A percentile compares a stretch with the other conserved stretches of the same genome.
Evolutionary conservation across 2,797 vertebrate species (phyloP).

Genomic region (Acrossocheilus wenchowensis): DNA sequence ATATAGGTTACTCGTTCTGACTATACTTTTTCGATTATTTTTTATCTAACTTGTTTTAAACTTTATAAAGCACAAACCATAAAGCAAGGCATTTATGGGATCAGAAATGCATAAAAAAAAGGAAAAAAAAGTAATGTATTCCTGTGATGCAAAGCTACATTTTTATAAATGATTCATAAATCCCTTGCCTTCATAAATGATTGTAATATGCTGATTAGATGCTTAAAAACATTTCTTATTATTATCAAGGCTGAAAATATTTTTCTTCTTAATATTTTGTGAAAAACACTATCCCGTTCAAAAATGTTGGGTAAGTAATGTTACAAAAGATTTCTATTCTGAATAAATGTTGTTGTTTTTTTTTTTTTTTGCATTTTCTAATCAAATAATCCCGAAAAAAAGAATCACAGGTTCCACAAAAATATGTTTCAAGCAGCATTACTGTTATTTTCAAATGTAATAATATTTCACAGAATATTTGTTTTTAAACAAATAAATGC

Average conservation of each 20-base stretch:
- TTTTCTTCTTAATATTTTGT: neutral
- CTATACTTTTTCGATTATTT: too few species aligned
- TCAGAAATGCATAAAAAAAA: neutral
- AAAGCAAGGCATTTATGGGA: neutral
- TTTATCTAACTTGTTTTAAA: too few species aligned
- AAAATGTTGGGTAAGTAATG: too few species aligned
- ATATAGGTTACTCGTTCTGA: too few species aligned
- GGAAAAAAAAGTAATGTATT: neutral
- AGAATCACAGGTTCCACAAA: neutral
- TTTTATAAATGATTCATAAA: neutral
- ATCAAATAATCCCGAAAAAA: neutral
- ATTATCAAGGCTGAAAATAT: neutral
- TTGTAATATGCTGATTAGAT: neutral
- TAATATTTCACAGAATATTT: neutral
- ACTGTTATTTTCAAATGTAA: neutral
- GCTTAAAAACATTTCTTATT: neutral
- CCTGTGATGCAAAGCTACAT: neutral
- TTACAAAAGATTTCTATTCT: too few species aligned
- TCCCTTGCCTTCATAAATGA: neutral
- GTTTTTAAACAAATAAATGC: neutral
- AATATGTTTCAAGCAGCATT: neutral
- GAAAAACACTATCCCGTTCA: neutral
- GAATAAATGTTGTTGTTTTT: too few species aligned
- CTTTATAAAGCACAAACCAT: too few species aligned
- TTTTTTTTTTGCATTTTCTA: neutral